Evolutionary conservation across 2,888 invertebrate genomes (phyloP).

Genomic region (Harmothoe impar): DNA sequence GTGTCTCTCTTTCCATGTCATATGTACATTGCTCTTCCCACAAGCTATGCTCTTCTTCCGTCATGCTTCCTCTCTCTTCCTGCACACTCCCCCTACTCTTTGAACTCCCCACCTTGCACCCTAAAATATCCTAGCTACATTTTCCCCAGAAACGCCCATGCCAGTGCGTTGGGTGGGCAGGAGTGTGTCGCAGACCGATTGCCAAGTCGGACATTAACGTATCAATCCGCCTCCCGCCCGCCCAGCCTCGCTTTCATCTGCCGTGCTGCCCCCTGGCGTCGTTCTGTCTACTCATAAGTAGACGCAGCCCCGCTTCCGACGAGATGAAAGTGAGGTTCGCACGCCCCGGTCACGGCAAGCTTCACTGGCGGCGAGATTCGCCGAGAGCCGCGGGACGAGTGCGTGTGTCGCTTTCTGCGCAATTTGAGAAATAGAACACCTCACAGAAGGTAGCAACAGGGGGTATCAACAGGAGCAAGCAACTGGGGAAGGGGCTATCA

Average conservation of each 20-base stretch:
- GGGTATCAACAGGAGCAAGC: neutral
- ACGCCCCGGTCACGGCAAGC: slow-evolving; percentile 30
- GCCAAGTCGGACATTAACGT: slow-evolving; percentile 39
- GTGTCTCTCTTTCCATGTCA: too few relatives aligned
- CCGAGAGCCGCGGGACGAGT: neutral
- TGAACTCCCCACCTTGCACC: neutral
- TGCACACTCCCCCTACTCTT: neutral
- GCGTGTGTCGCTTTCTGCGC: neutral
- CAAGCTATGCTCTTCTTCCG: neutral
- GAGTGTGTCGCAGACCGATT: slow-evolving; percentile 15
- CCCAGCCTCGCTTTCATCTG: slow-evolving; percentile 35
- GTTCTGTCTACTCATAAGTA: slow-evolving; percentile 35
- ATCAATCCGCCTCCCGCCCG: slow-evolving; percentile 13
- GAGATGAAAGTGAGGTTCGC: slow-evolving; percentile 29
- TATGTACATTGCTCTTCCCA: neutral
- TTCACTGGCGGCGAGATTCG: neutral
- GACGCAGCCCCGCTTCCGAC: slow-evolving; percentile 21
- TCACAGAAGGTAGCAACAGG: too few relatives aligned
- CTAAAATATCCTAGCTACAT: neutral
- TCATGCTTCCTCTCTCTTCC: neutral
- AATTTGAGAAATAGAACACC: neutral
- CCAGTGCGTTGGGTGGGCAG: too few relatives aligned
- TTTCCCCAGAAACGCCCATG: neutral
- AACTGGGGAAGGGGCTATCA: too few relatives aligned
- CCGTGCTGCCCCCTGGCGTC: slow-evolving; percentile 15